Evolutionary conservation across 2,888 invertebrate species (phyloP).

Genomic region (Hybos culiciformis): DNA sequence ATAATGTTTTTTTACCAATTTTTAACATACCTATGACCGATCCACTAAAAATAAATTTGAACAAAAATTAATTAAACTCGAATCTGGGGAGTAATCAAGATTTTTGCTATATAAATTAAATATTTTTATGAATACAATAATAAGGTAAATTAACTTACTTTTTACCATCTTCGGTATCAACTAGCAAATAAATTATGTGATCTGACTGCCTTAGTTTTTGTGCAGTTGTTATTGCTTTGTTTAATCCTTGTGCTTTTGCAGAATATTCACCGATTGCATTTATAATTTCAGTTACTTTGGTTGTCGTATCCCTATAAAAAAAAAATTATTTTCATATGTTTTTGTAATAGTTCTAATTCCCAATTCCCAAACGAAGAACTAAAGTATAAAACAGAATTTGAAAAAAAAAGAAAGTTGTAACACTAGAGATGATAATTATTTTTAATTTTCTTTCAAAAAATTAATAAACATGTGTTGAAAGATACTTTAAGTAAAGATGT

Average conservation of each 20-base stretch:
- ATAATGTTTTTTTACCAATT: constrained; percentile 79
- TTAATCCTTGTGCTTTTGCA: constrained; percentile 57
- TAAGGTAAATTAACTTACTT: constrained; percentile 44
- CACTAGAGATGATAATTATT: too few species aligned
- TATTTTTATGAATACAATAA: too few species aligned
- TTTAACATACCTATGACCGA: constrained; percentile 76
- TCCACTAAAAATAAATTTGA: constrained; percentile 42
- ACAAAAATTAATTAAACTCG: constrained; percentile 2
- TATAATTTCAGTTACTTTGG: constrained; percentile 47
- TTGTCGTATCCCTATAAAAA: constrained; percentile 41
- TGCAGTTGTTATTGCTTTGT: constrained; percentile 57
- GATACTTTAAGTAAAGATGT: too few species aligned
- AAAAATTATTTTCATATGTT: neutral
- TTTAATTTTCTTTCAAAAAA: too few species aligned
- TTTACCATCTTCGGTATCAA: constrained; percentile 36
- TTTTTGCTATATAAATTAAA: neutral
- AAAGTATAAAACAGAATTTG: neutral
- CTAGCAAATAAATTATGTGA: constrained; percentile 32
- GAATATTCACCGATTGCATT: constrained; percentile 61
- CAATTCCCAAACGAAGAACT: neutral
- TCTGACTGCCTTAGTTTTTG: constrained; percentile 48
- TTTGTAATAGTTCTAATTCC: neutral
- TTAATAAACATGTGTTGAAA: too few species aligned
- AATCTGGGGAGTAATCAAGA: neutral
- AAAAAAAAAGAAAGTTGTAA: too few species aligned